Evolutionary conservation across 2,888 invertebrate species (phyloP).

Genomic region (Apantesis nais): DNA sequence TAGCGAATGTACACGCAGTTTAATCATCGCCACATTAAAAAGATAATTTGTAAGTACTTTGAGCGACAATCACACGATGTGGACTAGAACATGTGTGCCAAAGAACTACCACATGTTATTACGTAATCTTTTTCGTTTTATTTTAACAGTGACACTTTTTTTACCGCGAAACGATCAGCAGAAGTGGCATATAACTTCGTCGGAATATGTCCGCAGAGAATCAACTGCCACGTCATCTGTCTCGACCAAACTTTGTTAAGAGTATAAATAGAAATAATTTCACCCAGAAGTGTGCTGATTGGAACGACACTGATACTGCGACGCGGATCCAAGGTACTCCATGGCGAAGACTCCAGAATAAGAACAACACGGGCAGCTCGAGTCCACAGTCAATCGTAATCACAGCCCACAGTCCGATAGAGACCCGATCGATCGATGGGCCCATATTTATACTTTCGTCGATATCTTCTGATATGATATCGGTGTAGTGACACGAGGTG

Average conservation of each 20-base stretch:
- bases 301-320: constrained; percentile 44
- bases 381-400: constrained; percentile 68
- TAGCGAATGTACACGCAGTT: constrained; percentile 62
- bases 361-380: constrained; percentile 51
- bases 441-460: constrained; percentile 85
- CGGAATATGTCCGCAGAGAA: constrained; percentile 16
- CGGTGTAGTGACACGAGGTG: constrained; percentile 77
- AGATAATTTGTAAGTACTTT: constrained; percentile 57
- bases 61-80: constrained; percentile 56
- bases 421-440: constrained; percentile 84
- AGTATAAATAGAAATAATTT: constrained; percentile 24
- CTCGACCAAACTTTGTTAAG: constrained; percentile 4
- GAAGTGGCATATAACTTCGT: constrained; percentile 15
- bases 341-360: constrained; percentile 47
- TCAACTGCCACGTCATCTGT: constrained; percentile 43
- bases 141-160: constrained; percentile 59
- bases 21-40: constrained; percentile 55
- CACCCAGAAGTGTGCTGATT: constrained; percentile 30
- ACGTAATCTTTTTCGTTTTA: constrained; percentile 67
- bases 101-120: constrained; percentile 75
- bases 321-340: constrained; percentile 13
- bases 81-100: constrained; percentile 74
- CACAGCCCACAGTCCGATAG: constrained; percentile 80
- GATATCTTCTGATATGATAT: constrained; percentile 83
- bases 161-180: constrained; percentile 43